A percentile compares a stretch with the other conserved stretches of the same genome.
Evolutionary conservation across 2,888 invertebrate genomes (phyloP).

Genomic region (Lithosia quadra): DNA sequence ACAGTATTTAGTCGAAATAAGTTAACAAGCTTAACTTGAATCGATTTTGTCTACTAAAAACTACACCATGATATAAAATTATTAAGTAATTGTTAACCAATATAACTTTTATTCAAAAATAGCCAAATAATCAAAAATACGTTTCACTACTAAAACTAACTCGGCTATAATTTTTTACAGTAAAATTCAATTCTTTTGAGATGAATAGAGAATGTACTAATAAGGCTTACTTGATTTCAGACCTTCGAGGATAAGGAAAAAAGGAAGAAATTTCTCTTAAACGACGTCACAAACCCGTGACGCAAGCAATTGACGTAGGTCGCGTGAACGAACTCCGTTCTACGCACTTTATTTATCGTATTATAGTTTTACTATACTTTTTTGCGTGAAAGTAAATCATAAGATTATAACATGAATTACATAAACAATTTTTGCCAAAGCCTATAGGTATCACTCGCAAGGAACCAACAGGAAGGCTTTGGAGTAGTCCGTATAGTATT

Average conservation of each 20-base stretch:
- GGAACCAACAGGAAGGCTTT: neutral
- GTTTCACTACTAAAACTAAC: no score
- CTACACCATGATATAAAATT: no score
- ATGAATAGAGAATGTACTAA: neutral
- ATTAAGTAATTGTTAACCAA: neutral
- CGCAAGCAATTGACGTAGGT: conserved; percentile 33
- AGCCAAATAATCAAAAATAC: no score
- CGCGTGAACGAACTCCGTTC: conserved; percentile 16
- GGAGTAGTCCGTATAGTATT: no score
- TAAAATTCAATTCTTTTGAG: no score
- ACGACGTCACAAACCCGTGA: conserved; percentile 39
- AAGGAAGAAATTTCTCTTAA: conserved; percentile 31
- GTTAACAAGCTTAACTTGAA: neutral
- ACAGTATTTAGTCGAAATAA: neutral
- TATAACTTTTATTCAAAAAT: no score
- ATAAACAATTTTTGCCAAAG: no score
- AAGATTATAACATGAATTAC: no score
- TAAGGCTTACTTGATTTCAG: neutral
- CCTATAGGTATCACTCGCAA: neutral
- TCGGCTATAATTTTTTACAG: no score
- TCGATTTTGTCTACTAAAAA: no score
- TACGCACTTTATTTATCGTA: conserved; percentile 6
- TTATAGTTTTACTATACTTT: neutral
- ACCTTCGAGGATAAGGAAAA: neutral
- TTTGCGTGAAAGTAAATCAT: neutral